Percentiles rank a stretch among this genome's conserved stretches.
These are phyloP conservation scores for Polyploca ridens DNA, from an alignment of 2,888 invertebrate genomes.

Conservation along the genomic window DNA sequence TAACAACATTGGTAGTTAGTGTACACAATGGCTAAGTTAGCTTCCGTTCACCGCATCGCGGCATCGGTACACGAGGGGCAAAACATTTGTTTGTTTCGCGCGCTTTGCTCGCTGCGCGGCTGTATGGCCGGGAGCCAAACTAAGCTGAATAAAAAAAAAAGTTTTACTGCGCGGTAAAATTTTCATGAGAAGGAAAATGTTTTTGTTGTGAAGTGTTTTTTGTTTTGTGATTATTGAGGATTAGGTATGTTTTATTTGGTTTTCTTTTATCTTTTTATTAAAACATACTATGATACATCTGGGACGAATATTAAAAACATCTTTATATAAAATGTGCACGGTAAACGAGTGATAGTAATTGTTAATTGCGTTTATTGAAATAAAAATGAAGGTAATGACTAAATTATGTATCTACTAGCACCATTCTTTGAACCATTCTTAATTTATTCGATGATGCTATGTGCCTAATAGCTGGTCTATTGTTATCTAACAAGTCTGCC, in stretches of 20 bases:
- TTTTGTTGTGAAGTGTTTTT: conserved; percentile 5
- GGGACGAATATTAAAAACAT: too few species aligned
- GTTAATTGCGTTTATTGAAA: too few species aligned
- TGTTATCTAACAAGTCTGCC: too few species aligned
- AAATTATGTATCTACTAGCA: too few species aligned
- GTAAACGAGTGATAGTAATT: too few species aligned
- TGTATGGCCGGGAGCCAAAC: conserved; percentile 50
- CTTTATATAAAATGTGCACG: too few species aligned
- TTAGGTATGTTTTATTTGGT: background rate
- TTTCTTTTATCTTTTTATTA: background rate
- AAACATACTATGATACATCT: too few species aligned
- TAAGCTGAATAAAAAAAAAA: conserved; percentile 41
- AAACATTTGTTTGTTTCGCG: conserved; percentile 60
- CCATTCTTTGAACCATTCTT: too few species aligned
- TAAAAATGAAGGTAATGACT: too few species aligned
- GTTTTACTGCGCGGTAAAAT: conserved; percentile 36
- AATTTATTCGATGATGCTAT: too few species aligned
- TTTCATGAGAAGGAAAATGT: background rate
- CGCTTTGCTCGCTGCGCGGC: conserved; percentile 37
- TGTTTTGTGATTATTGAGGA: background rate
- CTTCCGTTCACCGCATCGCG: conserved; percentile 19
- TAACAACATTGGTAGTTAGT: conserved; percentile 4
- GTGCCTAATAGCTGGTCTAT: too few species aligned
- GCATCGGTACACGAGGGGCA: conserved; percentile 32
- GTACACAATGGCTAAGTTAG: conserved; percentile 20